Conservation (phyloP, 2,797 vertebrate species). For the Spizella passerina region DNA sequence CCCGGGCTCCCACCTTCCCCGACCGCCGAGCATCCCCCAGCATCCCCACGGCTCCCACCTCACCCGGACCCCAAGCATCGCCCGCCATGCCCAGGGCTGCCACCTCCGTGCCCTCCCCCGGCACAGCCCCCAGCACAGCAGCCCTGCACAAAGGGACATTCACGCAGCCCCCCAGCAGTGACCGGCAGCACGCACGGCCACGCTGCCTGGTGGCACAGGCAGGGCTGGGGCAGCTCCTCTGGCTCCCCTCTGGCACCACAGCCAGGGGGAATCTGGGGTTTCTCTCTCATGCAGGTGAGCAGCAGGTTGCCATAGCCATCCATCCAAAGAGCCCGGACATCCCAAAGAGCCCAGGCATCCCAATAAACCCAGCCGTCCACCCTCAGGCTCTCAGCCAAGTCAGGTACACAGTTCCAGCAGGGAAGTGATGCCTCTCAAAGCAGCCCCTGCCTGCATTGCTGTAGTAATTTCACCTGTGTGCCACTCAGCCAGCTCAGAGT, state of each 20-base stretch:
- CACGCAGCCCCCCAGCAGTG: fast-evolving
- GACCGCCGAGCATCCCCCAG: neutral
- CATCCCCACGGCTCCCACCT: too few species aligned
- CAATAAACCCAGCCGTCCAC: fast-evolving
- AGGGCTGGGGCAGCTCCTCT: neutral
- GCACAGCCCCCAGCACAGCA: fast-evolving
- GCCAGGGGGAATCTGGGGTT: fast-evolving
- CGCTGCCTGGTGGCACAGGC: fast-evolving
- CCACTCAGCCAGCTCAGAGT: neutral
- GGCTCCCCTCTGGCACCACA: fast-evolving
- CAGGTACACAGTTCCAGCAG: fast-evolving
- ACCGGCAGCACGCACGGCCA: fast-evolving
- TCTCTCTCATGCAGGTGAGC: neutral
- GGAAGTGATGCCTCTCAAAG: neutral
- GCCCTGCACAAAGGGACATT: neutral
- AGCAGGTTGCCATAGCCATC: neutral
- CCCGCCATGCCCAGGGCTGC: neutral
- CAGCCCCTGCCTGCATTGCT: neutral
- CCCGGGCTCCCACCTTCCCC: neutral
- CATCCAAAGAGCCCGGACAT: too few species aligned
- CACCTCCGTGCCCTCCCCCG: fast-evolving
- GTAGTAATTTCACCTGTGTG: neutral
- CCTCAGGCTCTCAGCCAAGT: fast-evolving
- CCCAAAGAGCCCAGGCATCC: too few species aligned
- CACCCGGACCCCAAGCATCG: too few species aligned